Evolutionary conservation across 2,888 invertebrate genomes (phyloP), one percentile per base, ranked within the genome.

Genomic region (Lycocerus yunnanus): DNA sequence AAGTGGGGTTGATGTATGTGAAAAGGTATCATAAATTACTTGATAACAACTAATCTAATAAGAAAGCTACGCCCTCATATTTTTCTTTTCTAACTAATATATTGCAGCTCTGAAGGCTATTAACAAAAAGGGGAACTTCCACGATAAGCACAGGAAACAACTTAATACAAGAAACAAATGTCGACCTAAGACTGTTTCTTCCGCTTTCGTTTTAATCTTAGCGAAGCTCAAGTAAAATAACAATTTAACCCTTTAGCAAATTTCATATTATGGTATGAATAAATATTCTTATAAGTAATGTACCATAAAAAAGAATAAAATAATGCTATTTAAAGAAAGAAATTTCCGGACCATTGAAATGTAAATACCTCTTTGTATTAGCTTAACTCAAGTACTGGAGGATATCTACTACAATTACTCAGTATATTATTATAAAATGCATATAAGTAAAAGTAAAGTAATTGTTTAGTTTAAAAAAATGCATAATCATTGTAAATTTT

Each of bases 121-220:
- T 77, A 77, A 77, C 78, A 73, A 75, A 72, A 66, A 63, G 76
- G 75, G 70, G 74, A 78, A 78, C 72, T 72, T 72, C 70, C 21
- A 70, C 76, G 79, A 80, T 80, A 80, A 80, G 79, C 79, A 71
- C 77, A 77, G 77, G 74, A 79, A 79, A 80, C 77, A 77, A 78
- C 80, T 80, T 80, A 79, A 79, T 80, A 76, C 78, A 76, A 74
- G 79, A 77, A 79, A 79, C 79, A 80, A 80, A 80, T 78, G 80
- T 74, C 72, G 68, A 73, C 69, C 71, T 74, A 66, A 74, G 66
- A 68, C 70, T 20, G 59, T n/a, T 24, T 16, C 61, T 74, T 71
- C 63, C 27, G 21, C 24, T 65, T 66, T 71, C 66, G 59, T 59
- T 71, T 65, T 71, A 61, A 61, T 63, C 61, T 63, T 63, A 18